A percentile compares a stretch with the other conserved stretches of the same genome.
Evolutionary conservation across 2,113 vertebrate species (phyloP).

Genomic region (Fregata magnificens): DNA sequence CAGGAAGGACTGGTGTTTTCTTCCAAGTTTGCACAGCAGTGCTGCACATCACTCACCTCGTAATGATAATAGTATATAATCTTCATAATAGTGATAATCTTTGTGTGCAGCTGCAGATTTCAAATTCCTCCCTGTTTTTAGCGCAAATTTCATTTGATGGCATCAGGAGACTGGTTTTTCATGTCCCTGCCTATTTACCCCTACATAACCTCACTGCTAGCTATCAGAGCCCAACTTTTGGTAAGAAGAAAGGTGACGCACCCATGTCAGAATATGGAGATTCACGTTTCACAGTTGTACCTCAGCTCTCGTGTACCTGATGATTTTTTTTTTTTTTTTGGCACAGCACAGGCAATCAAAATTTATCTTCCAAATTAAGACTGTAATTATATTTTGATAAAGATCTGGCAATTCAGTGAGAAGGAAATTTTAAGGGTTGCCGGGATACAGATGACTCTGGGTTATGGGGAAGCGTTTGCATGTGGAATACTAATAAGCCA

Average conservation of each 20-base stretch:
- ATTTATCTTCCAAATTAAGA: conserved; percentile 84
- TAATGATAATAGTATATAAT: conserved; percentile 30
- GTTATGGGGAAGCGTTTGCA: conserved; percentile 79
- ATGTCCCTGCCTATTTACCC: neutral
- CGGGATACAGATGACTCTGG: conserved; percentile 85
- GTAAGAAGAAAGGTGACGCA: neutral
- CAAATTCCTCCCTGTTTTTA: neutral
- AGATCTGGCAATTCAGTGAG: conserved; percentile 83
- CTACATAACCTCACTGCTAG: neutral
- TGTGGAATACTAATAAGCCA: conserved; percentile 82
- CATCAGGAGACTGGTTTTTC: neutral
- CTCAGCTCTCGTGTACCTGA: conserved; percentile 61
- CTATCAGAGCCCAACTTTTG: neutral
- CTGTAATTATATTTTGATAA: conserved; percentile 86
- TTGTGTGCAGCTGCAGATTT: neutral
- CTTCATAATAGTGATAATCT: neutral
- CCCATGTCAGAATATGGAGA: conserved; percentile 37
- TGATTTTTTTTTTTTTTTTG: conserved; percentile 52
- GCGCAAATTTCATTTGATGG: neutral
- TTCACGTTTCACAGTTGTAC: conserved; percentile 44
- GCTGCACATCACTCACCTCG: neutral
- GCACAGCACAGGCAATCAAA: conserved; percentile 73
- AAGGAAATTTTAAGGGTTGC: conserved; percentile 90
- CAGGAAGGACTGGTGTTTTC: neutral
- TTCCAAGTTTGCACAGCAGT: neutral